Evolutionary conservation across 2,888 invertebrate species (phyloP).

Genomic region (Ichneumoninae sp.): DNA sequence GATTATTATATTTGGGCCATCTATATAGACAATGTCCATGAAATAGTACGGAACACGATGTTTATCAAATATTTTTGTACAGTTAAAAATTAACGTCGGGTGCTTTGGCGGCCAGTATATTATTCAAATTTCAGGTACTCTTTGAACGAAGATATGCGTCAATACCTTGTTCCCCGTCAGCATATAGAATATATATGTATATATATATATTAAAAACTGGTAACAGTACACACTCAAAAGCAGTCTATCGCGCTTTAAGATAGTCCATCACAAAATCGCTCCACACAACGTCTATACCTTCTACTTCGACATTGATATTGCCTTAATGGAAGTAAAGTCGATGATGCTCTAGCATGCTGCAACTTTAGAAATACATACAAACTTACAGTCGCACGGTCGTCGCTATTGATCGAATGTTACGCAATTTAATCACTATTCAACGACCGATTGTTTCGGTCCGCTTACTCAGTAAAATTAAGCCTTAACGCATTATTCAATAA

Average conservation of each 20-base stretch:
- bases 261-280: neutral
- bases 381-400: neutral
- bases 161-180: slow-evolving; percentile 33
- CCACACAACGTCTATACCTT: neutral
- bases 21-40: neutral
- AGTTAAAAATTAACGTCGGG: slow-evolving; percentile 22
- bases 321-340: neutral
- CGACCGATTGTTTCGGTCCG: neutral
- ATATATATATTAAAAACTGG: slow-evolving; percentile 29
- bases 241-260: neutral
- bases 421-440: neutral
- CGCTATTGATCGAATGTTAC: neutral
- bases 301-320: neutral
- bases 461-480: neutral
- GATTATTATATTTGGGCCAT: slow-evolving; percentile 22
- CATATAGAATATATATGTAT: slow-evolving; percentile 24
- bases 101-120: slow-evolving; percentile 36
- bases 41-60: neutral
- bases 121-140: slow-evolving; percentile 62
- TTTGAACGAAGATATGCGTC: slow-evolving; percentile 60
- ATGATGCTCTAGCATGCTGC: neutral
- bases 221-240: slow-evolving; percentile 32
- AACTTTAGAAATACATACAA: neutral
- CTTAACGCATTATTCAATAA: slow-evolving; percentile 4
- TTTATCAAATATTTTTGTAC: slow-evolving; percentile 18